phyloP scores from a whole-genome alignment of 2,797 vertebrate genomes.

The Cossypha heuglini region DNA sequence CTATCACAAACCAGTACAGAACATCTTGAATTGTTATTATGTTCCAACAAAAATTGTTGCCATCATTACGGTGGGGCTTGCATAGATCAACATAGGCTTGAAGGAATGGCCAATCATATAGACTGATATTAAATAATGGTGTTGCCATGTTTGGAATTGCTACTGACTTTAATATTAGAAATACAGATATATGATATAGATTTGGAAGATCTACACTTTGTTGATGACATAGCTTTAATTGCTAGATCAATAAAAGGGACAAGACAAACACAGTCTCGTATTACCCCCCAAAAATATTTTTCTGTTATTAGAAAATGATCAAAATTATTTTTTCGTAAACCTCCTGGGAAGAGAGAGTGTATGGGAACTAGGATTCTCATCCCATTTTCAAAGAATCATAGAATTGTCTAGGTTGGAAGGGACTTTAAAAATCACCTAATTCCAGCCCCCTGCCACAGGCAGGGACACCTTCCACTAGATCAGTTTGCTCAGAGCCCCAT shows the following conservation, averaged over 20 bases:
- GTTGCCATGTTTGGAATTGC: background rate
- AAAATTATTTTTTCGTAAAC: background rate
- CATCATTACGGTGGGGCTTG: background rate
- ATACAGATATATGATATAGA: accelerated
- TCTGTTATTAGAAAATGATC: background rate
- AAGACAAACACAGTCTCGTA: background rate
- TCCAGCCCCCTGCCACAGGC: background rate
- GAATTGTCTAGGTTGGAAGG: background rate
- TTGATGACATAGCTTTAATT: background rate
- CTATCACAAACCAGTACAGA: background rate
- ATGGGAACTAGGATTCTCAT: background rate
- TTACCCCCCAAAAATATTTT: accelerated
- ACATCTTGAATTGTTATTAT: background rate
- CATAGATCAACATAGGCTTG: background rate
- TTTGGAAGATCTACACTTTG: background rate
- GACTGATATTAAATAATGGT: background rate
- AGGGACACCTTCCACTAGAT: background rate
- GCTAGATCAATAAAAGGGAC: background rate
- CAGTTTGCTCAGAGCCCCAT: background rate
- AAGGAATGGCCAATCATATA: background rate
- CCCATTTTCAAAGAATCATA: background rate
- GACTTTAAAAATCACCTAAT: background rate
- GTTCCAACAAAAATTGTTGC: background rate
- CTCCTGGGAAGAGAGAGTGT: background rate
- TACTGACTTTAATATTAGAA: background rate